A percentile compares a stretch with the other conserved stretches of the same genome.
Conservation (phyloP, 1,140 invertebrate genomes). For the Akabosia matsudoensis region DNA sequence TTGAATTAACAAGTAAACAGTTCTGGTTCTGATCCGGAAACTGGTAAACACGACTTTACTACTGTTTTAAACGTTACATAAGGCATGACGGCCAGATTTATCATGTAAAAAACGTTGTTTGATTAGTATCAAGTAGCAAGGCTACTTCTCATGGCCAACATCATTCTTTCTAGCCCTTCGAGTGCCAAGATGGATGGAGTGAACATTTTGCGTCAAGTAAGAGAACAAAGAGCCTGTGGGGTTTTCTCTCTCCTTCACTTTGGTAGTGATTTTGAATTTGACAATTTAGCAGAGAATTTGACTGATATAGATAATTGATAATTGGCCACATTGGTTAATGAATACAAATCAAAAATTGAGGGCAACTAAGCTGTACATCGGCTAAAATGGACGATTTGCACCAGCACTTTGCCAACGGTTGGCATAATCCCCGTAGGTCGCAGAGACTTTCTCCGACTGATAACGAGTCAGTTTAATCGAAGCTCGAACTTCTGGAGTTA, state of each 20-base stretch:
- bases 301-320: background rate
- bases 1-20: background rate
- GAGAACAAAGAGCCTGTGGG: too few species aligned
- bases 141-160: too few species aligned
- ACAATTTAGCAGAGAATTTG: too few species aligned
- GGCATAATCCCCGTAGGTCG: constrained; percentile 78
- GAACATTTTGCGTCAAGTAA: too few species aligned
- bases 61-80: too few species aligned
- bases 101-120: too few species aligned
- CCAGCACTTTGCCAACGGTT: constrained; percentile 56
- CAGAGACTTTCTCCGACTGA: constrained; percentile 81
- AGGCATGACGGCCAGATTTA: too few species aligned
- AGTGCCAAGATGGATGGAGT: too few species aligned
- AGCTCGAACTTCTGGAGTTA: constrained; percentile 80
- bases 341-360: constrained; percentile 3
- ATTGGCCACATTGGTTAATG: background rate
- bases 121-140: too few species aligned
- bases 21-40: background rate
- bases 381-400: constrained; percentile 44
- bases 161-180: too few species aligned
- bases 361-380: constrained; percentile 33
- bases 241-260: too few species aligned
- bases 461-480: constrained; percentile 91
- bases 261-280: too few species aligned
- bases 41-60: background rate